Evolutionary conservation across 2,888 invertebrate genomes (phyloP), one percentile per base, ranked within the genome.

Genomic region (Cryptus armator): DNA sequence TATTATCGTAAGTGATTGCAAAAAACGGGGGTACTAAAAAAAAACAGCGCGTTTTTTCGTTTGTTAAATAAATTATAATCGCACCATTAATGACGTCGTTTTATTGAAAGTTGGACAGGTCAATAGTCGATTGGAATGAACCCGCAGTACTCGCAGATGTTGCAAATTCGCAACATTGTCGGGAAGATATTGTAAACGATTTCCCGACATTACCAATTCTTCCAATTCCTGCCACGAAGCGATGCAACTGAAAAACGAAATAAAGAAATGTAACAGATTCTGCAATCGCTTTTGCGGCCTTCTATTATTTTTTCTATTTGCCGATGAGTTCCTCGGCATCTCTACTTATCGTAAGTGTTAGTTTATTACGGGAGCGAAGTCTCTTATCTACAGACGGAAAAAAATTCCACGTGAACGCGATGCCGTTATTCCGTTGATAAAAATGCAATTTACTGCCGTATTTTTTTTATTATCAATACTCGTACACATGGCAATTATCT

Each of bases 121-220:
- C 86, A 97, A 95, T 75, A 98, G 94, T 88, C 97, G 95, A 93
- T 98, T 98, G 0, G 97, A 97, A 94, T 98, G 98, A 5, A 98
- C 96, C 89, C 98, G 95, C 72, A 98, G 94, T 16, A 98, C 96
- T 89, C 95, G 95, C 43, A 98, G 95, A 90, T 97, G 96, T 84
- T 95, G 95, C 77, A 98, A 93, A 87, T 95, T 95, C 12, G 97
- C 96, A 83, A 98, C 95, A 91, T 96, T 96, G 88, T 97, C 97
- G 0, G 98, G 98, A 77, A 98, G 94, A 90, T 95, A 96, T 48
- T 96, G 95, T 75, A 98, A 94, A 90, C 96, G 96, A 91, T 98
- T 98, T 46, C 98, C 98, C 1, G 98, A 98, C 67, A 98, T 91
- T 1, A 98, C 96, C 46, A 98, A 93, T 91, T 98, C 98, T 94